Conservation (phyloP, 2,113 vertebrate genomes). For the Holacanthus passer region DNA sequence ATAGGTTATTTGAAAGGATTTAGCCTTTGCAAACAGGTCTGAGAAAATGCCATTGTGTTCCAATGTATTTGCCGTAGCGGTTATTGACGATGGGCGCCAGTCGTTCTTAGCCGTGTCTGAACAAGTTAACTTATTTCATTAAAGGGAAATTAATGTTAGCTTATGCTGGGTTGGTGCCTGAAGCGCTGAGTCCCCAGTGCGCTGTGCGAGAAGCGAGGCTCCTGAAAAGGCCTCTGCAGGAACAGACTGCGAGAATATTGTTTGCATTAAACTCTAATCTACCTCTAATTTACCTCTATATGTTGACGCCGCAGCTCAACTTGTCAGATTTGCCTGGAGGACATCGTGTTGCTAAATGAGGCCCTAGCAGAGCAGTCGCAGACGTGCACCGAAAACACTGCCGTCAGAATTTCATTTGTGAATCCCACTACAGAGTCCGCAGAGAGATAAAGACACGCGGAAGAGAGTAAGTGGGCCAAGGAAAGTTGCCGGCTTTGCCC, state of each 20-base stretch:
- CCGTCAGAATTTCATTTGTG: slow-evolving; percentile 51
- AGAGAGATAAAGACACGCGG: slow-evolving; percentile 62
- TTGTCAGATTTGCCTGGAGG: slow-evolving; percentile 69
- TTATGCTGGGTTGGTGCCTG: slow-evolving; percentile 56
- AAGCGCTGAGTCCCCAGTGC: slow-evolving; percentile 37
- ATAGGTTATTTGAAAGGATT: not conserved
- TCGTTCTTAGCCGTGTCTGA: slow-evolving; percentile 58
- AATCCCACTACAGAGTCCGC: slow-evolving; percentile 65
- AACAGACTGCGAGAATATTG: slow-evolving; percentile 40
- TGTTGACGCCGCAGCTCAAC: slow-evolving; percentile 64
- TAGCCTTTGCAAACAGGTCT: slow-evolving; percentile 27
- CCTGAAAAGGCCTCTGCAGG: slow-evolving; percentile 36
- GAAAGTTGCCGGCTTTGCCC: slow-evolving; percentile 73
- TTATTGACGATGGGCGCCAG: slow-evolving; percentile 34
- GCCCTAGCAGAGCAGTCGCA: slow-evolving; percentile 44
- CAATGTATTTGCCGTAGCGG: slow-evolving; percentile 14
- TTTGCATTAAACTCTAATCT: slow-evolving; percentile 70
- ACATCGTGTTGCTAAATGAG: slow-evolving; percentile 53
- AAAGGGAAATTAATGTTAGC: slow-evolving; percentile 54
- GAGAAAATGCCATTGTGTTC: not conserved
- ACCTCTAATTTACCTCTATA: slow-evolving; percentile 67
- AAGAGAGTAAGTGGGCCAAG: slow-evolving; percentile 78
- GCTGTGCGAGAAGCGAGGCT: slow-evolving; percentile 28
- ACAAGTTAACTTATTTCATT: slow-evolving; percentile 71
- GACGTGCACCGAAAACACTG: slow-evolving; percentile 47